These are phyloP conservation scores for Drosophila orosa DNA, from an alignment of 1,140 invertebrate genomes.

Conservation along the genomic window DNA sequence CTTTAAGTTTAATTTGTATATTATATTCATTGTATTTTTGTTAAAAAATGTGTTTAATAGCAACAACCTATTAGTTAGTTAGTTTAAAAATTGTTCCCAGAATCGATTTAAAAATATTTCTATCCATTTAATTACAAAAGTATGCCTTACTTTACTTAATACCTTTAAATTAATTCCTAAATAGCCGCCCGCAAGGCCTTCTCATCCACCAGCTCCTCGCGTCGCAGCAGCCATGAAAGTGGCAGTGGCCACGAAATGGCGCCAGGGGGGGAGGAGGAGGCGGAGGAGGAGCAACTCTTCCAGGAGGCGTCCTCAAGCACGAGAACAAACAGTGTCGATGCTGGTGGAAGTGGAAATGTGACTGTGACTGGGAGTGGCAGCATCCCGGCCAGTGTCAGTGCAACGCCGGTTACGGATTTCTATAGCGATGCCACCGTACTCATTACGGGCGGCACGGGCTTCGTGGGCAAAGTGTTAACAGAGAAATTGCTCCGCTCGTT, in stretches of 20 bases:
- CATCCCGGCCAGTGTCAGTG: slow-evolving; percentile 14
- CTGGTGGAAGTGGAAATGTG: slow-evolving; percentile 10
- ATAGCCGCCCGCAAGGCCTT: slow-evolving; percentile 62
- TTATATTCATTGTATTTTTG: too few relatives aligned
- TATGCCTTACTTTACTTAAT: neutral
- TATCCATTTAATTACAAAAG: neutral
- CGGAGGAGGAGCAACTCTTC: slow-evolving; percentile 42
- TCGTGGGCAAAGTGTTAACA: slow-evolving; percentile 94
- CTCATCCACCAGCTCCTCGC: slow-evolving; percentile 71
- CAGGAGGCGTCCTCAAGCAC: slow-evolving; percentile 38
- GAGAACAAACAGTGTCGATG: slow-evolving; percentile 32
- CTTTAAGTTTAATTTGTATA: neutral
- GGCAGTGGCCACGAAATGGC: slow-evolving; percentile 30
- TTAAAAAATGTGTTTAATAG: too few relatives aligned
- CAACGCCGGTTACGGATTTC: slow-evolving; percentile 81
- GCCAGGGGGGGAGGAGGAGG: slow-evolving; percentile 22
- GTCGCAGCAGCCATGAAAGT: slow-evolving; percentile 55
- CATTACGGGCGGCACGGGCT: slow-evolving; percentile 91
- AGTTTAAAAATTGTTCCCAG: too few relatives aligned
- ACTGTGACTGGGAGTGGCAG: slow-evolving; percentile 15
- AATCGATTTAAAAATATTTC: neutral
- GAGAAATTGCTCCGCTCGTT: slow-evolving; percentile 94
- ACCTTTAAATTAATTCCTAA: neutral
- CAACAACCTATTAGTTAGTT: too few relatives aligned
- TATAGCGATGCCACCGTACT: slow-evolving; percentile 85